Percentiles rank a stretch among this genome's conserved stretches.
phyloP scores from a whole-genome alignment of 1,140 invertebrate genomes.

The Caenorhabditis elegans region WBcel235 BX284603.4:3403501-3404000 shows the following conservation, averaged over 20 bases:
- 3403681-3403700: background rate
- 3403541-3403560: background rate
- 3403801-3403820: background rate
- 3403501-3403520: background rate
- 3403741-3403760: background rate
- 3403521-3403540: background rate
- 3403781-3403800: background rate
- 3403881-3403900: background rate
- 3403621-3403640: background rate
- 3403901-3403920: background rate
- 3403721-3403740: background rate
- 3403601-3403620: no score
- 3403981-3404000: background rate
- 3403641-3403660: background rate
- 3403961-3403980: background rate
- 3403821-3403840: background rate
- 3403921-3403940: constrained; percentile 22
- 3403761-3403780: background rate
- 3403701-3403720: background rate
- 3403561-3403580: background rate
- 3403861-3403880: background rate
- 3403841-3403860: background rate
- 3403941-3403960: constrained; percentile 28
- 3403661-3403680: background rate
- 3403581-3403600: no score